phyloP scores from a whole-genome alignment of 2,113 vertebrate genomes.

The Urocynchramus pylzowi region DNA sequence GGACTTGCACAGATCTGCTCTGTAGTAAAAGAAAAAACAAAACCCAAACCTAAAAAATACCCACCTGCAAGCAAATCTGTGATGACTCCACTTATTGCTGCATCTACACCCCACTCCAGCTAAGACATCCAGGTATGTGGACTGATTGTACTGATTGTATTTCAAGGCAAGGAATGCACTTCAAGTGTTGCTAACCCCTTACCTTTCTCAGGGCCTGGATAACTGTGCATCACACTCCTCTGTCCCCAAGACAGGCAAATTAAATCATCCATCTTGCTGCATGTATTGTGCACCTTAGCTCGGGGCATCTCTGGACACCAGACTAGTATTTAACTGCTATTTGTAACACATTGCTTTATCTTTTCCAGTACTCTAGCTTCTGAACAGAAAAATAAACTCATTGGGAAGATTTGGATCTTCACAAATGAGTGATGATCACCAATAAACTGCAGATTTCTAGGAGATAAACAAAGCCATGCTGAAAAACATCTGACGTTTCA shows the following conservation, averaged over 20 bases:
- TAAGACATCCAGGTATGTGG: not conserved
- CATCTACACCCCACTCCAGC: not conserved
- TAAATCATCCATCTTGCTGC: not conserved
- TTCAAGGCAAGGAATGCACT: not conserved
- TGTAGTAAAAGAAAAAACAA: not conserved
- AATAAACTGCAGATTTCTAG: not conserved
- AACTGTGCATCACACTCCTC: not conserved
- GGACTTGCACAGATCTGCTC: not conserved
- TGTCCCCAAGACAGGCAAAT: not conserved
- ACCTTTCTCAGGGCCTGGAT: not conserved
- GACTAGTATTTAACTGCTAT: not conserved
- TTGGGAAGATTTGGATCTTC: not conserved
- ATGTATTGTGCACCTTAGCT: not conserved
- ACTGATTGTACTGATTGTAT: accelerated
- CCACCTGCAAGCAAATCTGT: not conserved
- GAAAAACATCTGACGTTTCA: not conserved
- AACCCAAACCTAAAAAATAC: not conserved
- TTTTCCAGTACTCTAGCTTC: not conserved
- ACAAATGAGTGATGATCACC: not conserved
- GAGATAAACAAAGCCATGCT: not conserved
- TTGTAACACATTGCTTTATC: not conserved
- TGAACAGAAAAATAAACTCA: not conserved
- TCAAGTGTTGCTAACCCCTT: not conserved
- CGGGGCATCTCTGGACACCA: not conserved
- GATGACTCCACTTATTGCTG: not conserved